Base-by-base conservation (phyloP, 2,797 vertebrate species). In the Chiloscyllium punctatum region DNA sequence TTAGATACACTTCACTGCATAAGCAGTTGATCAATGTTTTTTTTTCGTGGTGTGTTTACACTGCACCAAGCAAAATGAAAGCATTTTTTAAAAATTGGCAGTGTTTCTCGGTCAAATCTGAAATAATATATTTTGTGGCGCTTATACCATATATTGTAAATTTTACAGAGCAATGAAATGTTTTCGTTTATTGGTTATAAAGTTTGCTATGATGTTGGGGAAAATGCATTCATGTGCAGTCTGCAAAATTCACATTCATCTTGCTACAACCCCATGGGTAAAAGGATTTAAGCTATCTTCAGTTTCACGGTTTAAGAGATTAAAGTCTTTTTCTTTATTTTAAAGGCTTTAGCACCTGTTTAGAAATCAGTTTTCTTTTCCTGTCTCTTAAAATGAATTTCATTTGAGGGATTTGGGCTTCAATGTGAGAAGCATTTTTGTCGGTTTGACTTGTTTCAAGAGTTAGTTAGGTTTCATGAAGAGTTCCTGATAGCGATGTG, bases 371-470 rank as follows among this genome's bases (percentile, higher is more conserved):
- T 53, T 53, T 53, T 92, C 37, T 23, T 66, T 69, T 42, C 21
- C 18, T 42, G 42, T 66, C 68, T 77, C 74, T 95, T 51, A 53
- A n/a, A 74, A 33, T 95, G 25, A 53, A 95, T 72, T 74, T 30
- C 15, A 74, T 95, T 77, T 95, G 71, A 74, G 25, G 94, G 42
- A 21, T 95, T 95, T 72, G 53, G n/a, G 48, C 42, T 95, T 95
- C 68, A 95, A 77, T 71, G 16, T 42, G 13, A 42, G 33, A 92
- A 92, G 62, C 23, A 68, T 42, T 95, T 95, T 53, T 72, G 69
- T 18, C 77, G 16, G 94, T 53, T 51, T 51, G 42, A 74, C 71
- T 74, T 95, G 51, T 95, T 95, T 95, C 48, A 74, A 95, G 42
- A 72, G 66, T 94, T 69, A 72, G 66, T 94, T 69, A 42, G 62